These are phyloP conservation scores for Rhagoletis zephyria DNA, from an alignment of 1,140 invertebrate genomes.

Conservation along the genomic window DNA sequence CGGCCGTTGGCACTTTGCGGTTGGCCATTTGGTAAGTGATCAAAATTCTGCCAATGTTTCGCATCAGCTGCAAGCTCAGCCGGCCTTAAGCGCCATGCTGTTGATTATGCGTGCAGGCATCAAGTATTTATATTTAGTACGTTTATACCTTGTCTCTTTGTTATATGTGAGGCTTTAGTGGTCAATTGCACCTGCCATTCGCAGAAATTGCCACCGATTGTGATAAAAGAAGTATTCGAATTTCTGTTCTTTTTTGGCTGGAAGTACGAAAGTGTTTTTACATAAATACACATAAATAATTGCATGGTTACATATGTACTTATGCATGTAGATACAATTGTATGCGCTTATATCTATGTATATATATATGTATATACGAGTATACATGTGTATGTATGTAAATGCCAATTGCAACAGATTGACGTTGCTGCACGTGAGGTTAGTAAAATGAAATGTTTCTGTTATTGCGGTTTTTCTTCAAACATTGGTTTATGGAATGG, in stretches of 20 bases:
- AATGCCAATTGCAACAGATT: background rate
- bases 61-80: background rate
- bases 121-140: background rate
- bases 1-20: background rate
- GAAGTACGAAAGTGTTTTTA: background rate
- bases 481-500: too few species aligned
- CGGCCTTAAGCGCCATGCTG: background rate
- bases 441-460: too few species aligned
- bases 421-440: background rate
- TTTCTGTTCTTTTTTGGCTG: background rate
- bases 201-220: slow-evolving; percentile 61
- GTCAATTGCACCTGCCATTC: slow-evolving; percentile 70
- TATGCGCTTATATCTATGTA: background rate
- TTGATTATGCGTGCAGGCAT: slow-evolving; percentile 39
- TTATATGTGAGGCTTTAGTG: slow-evolving; percentile 28
- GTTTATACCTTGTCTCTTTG: background rate
- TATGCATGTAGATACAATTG: background rate
- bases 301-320: background rate
- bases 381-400: background rate
- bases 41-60: slow-evolving; percentile 20
- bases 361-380: background rate
- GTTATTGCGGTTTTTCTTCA: too few species aligned
- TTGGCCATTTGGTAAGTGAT: background rate
- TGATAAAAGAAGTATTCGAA: slow-evolving; percentile 18
- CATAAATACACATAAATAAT: too few species aligned